Conservation (phyloP, 2,888 invertebrate species). For the Antheraea assamensis region DNA sequence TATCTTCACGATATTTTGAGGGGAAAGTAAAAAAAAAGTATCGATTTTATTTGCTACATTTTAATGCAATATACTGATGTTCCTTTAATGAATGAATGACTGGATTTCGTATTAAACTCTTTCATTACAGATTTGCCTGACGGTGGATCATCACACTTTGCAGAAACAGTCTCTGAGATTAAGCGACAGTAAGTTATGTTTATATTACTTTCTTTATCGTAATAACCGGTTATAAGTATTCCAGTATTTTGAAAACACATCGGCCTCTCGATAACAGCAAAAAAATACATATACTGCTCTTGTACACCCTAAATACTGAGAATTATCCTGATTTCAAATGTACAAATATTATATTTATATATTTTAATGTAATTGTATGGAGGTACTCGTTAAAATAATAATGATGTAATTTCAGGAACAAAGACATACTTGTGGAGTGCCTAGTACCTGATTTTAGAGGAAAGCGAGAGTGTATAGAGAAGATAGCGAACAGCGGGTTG, state of each 20-base stretch:
- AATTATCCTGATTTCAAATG: too few relatives aligned
- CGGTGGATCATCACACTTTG: constrained; percentile 97
- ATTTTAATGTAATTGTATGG: background rate
- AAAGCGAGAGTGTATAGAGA: constrained; percentile 86
- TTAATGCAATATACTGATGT: too few relatives aligned
- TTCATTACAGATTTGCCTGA: constrained; percentile 90
- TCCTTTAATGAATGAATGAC: too few relatives aligned
- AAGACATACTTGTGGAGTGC: constrained; percentile 96
- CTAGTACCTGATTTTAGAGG: constrained; percentile 98
- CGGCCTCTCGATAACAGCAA: too few relatives aligned
- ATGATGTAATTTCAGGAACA: constrained; percentile 80
- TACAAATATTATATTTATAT: background rate
- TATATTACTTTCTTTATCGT: background rate
- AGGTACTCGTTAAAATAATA: too few relatives aligned
- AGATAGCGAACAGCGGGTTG: constrained; percentile 90
- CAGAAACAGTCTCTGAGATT: constrained; percentile 93
- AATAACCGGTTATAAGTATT: too few relatives aligned
- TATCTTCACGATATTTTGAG: too few relatives aligned
- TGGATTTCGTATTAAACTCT: background rate
- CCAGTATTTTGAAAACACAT: too few relatives aligned
- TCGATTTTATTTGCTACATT: too few relatives aligned
- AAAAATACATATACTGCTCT: too few relatives aligned
- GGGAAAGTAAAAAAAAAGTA: too few relatives aligned
- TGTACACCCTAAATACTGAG: too few relatives aligned
- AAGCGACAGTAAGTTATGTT: constrained; percentile 85